These are phyloP conservation scores for Thalassarche chlororhynchos DNA, from an alignment of 2,113 vertebrate species.

Conservation along the genomic window DNA sequence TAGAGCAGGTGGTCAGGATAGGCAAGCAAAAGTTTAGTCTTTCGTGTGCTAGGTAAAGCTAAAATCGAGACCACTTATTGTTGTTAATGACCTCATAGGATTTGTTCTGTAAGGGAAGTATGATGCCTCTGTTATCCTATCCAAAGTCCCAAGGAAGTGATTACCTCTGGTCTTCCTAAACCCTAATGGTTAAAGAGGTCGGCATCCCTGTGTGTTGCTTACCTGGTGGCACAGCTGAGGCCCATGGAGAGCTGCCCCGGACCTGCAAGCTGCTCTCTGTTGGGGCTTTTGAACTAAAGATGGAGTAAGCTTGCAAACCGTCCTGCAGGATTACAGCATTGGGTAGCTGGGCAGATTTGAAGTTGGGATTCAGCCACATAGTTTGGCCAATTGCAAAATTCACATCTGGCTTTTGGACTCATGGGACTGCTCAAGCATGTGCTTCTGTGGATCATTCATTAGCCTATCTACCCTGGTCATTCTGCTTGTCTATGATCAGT, in stretches of 20 bases:
- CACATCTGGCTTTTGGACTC: background rate
- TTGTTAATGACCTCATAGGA: background rate
- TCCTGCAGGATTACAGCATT: background rate
- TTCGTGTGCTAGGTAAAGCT: background rate
- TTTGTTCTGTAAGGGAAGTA: background rate
- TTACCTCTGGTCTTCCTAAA: background rate
- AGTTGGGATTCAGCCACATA: background rate
- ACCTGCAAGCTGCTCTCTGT: background rate
- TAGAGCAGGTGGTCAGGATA: too few relatives aligned
- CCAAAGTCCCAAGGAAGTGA: background rate
- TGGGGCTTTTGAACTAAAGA: background rate
- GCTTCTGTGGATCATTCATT: background rate
- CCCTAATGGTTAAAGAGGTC: background rate
- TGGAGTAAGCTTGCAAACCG: background rate
- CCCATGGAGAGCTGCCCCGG: background rate
- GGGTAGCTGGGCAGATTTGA: background rate
- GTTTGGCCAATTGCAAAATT: background rate
- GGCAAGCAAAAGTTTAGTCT: background rate
- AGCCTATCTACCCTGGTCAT: background rate
- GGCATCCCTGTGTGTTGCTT: background rate
- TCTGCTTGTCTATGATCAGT: background rate
- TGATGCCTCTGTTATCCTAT: rapidly evolving
- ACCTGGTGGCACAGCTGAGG: background rate
- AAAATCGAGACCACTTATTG: background rate
- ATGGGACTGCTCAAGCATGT: background rate